Conservation (phyloP, 2,113 vertebrate genomes). For the Dinomys branickii region DNA sequence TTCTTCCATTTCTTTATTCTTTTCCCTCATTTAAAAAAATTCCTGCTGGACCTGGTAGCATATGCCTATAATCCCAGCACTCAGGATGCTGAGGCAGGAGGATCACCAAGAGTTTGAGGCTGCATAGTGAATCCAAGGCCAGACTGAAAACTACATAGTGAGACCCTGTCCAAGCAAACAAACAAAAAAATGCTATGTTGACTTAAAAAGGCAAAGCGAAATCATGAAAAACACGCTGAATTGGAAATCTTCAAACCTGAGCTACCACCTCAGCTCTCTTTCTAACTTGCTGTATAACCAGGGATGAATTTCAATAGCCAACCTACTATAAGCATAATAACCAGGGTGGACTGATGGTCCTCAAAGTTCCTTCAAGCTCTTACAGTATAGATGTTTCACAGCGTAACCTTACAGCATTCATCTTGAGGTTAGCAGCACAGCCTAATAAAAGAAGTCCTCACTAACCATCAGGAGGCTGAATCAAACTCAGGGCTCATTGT, state of each 20-base stretch:
- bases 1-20: not conserved
- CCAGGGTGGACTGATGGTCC: not conserved
- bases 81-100: not conserved
- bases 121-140: not conserved
- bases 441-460: not conserved
- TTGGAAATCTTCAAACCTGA: not conserved
- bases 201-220: not conserved
- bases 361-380: not conserved
- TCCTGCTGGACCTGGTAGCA: not conserved
- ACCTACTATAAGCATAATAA: not conserved
- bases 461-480: not conserved
- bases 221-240: not conserved
- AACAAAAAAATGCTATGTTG: not conserved
- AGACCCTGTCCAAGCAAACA: not conserved
- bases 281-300: not conserved
- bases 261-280: not conserved
- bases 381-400: not conserved
- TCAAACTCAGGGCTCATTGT: not conserved
- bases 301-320: not conserved
- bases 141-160: not conserved
- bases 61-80: not conserved
- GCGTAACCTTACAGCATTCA: not conserved
- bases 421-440: not conserved
- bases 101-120: not conserved
- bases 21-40: not conserved